Conservation (phyloP, 2,888 invertebrate genomes). For the Drosophila phalerata region DNA sequence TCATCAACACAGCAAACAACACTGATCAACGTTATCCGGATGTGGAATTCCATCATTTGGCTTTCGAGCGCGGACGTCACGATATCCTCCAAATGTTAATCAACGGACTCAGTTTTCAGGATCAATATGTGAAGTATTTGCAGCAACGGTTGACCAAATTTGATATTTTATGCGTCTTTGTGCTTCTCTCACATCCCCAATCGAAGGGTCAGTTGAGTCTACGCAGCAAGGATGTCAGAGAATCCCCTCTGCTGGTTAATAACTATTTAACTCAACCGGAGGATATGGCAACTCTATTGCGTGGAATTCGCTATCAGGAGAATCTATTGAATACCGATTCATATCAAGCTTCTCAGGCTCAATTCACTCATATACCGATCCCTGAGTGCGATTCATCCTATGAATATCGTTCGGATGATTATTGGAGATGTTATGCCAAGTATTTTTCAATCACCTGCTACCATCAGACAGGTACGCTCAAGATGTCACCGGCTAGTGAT, state of each 20-base stretch:
- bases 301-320: constrained; percentile 85
- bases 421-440: constrained; percentile 90
- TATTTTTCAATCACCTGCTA: constrained; percentile 89
- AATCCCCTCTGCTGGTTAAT: constrained; percentile 88
- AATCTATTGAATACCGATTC: constrained; percentile 84
- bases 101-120: constrained; percentile 44
- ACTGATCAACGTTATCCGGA: constrained; percentile 87
- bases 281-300: constrained; percentile 87
- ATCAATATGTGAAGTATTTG: constrained; percentile 37
- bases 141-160: constrained; percentile 38
- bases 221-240: constrained; percentile 86
- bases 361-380: constrained; percentile 69
- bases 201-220: constrained; percentile 87
- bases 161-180: constrained; percentile 84
- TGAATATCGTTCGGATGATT: constrained; percentile 81
- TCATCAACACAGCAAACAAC: constrained; percentile 86
- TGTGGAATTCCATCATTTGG: constrained; percentile 86
- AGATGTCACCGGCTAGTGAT: constrained; percentile 89
- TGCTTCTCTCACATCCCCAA: constrained; percentile 85
- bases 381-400: constrained; percentile 72
- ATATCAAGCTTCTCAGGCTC: constrained; percentile 81
- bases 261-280: constrained; percentile 88
- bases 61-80: constrained; percentile 62
- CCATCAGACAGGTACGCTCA: constrained; percentile 90
- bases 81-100: constrained; percentile 34